Evolutionary conservation across 2,113 vertebrate species (phyloP).

Genomic region (Naja naja): DNA sequence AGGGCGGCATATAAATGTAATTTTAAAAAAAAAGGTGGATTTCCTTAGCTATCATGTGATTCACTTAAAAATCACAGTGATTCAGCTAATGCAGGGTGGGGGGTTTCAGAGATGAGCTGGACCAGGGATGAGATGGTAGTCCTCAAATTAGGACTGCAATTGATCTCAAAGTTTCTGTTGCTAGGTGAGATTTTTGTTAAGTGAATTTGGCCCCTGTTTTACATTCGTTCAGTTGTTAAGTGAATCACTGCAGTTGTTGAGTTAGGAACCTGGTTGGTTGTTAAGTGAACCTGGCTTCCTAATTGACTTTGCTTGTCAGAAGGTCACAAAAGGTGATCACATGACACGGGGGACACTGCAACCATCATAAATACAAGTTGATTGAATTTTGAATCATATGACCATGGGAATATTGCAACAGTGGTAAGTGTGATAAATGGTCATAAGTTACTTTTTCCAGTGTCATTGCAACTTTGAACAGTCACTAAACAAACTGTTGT

Average conservation of each 20-base stretch:
- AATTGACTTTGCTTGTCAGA: background rate
- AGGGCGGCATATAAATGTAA: too few relatives aligned
- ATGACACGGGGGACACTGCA: background rate
- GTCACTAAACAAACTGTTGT: background rate
- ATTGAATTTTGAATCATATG: background rate
- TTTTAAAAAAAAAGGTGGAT: too few relatives aligned
- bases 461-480: background rate
- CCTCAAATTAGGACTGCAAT: background rate
- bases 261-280: background rate
- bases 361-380: background rate
- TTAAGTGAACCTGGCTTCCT: background rate
- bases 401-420: background rate
- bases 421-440: too few relatives aligned
- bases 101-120: background rate
- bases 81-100: background rate
- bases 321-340: background rate
- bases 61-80: background rate
- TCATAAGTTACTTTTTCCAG: background rate
- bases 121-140: background rate
- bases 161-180: background rate
- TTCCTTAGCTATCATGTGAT: background rate
- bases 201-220: background rate
- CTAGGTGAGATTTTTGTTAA: background rate
- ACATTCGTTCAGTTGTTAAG: background rate
- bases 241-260: too few relatives aligned